Evolutionary conservation across 2,113 vertebrate genomes (phyloP), one percentile per base, ranked within the genome.

Genomic region (Anser brachyrhynchus): DNA sequence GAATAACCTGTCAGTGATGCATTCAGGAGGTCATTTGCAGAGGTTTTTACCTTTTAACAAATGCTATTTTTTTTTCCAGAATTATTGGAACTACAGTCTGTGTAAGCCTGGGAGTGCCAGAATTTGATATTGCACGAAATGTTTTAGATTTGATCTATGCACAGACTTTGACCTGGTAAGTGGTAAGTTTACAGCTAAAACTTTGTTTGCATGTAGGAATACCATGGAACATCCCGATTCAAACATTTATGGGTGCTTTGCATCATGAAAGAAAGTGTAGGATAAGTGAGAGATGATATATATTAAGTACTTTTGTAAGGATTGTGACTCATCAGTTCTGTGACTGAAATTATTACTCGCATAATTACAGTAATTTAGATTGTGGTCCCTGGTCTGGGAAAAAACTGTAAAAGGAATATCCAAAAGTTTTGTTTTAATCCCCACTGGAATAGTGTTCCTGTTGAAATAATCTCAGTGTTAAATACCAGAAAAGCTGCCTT

Each of bases 51-150:
- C 3, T 10, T 59, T 87, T 70, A 72, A 43, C 20, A 82, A 72
- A 87, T 71, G 37, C 41, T 84, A 1, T 31, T 66, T 20, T 37
- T 0, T 6, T 20, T 7, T 70, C 54, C 93, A 99, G 99, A 88
- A 92, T 99, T 92, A 97, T 99, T 72, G 98, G 99, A 77, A 99
- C 94, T 7, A 98, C 43, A 46, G 94, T 98, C 39, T 88, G 96
- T 5, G 93, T 90, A 57, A 98, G 84, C 44, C 92, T 98, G 28
- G 99, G 99, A 12, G 86, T 97, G 75, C 99, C 99, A 59, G 99
- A 99, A 95, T 99, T 99, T 92, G 99, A 99, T 31, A 98, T 99
- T 2, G 99, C 98, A 59, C 98, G 98, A 90, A 99, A 99, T 41
- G 99, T 99, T 43, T 98, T 99, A 11, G 98, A 99, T 86, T 97